These are phyloP conservation scores for Pseudococcus viburni DNA, from an alignment of 2,888 invertebrate genomes.

Conservation along the genomic window DNA sequence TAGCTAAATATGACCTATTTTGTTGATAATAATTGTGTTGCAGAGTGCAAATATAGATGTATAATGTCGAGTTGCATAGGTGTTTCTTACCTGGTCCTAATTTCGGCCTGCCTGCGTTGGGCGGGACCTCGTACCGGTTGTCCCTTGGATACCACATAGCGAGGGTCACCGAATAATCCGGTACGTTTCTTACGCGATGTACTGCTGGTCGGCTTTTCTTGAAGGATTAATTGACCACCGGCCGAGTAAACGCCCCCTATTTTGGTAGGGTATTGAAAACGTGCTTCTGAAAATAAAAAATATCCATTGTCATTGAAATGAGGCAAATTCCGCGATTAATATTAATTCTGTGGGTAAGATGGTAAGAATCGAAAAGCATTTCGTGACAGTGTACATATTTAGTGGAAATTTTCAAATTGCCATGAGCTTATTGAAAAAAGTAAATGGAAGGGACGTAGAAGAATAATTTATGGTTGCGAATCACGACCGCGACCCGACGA, in stretches of 20 bases:
- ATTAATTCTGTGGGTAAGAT: too few species aligned
- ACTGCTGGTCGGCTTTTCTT: slow-evolving; percentile 66
- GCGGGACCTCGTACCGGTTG: slow-evolving; percentile 51
- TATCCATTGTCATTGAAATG: neutral
- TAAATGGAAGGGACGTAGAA: neutral
- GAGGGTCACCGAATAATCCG: slow-evolving; percentile 64
- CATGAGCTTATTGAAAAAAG: neutral
- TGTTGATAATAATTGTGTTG: neutral
- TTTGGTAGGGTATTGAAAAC: slow-evolving; percentile 60
- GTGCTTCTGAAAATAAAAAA: slow-evolving; percentile 34
- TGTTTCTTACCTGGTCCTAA: slow-evolving; percentile 61
- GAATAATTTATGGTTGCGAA: neutral
- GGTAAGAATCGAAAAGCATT: neutral
- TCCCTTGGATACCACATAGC: slow-evolving; percentile 62
- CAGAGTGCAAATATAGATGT: neutral
- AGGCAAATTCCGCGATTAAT: neutral
- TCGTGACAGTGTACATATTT: neutral
- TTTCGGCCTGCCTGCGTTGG: slow-evolving; percentile 62
- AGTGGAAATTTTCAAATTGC: neutral
- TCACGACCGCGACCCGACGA: neutral
- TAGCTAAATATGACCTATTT: slow-evolving; percentile 32
- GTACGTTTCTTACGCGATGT: slow-evolving; percentile 24
- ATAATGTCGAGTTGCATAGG: neutral
- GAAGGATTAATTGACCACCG: slow-evolving; percentile 71
- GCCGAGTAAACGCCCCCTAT: slow-evolving; percentile 73